Percentiles rank a stretch among this genome's conserved stretches.
These are phyloP conservation scores for Haliclystus octoradiatus DNA, from an alignment of 30 jellyfish, hydroid and myxozoan genomes.

Conservation along the genomic window DNA sequence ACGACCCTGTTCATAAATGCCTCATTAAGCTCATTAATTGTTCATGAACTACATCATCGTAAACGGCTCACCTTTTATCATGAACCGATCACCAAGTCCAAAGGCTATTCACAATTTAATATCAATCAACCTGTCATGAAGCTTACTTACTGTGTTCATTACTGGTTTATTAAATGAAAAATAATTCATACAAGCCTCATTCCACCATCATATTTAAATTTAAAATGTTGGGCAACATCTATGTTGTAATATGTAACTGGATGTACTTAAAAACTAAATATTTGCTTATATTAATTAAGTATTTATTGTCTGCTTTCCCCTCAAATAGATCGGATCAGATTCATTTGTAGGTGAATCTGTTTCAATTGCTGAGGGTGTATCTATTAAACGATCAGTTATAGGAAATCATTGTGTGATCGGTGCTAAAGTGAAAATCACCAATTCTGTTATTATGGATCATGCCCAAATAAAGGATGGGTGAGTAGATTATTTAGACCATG, in stretches of 20 bases:
- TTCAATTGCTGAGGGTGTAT: conserved; percentile 40
- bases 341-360: conserved; percentile 79
- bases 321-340: conserved; percentile 70
- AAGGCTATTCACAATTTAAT: no score
- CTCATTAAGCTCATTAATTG: no score
- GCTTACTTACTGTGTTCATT: no score
- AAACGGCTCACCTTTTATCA: no score
- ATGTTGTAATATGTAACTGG: neutral
- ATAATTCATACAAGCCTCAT: no score
- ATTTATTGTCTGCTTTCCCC: neutral
- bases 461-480: conserved; percentile 75
- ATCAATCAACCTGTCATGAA: no score
- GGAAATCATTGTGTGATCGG: conserved; percentile 84
- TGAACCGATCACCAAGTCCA: no score
- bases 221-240: no score
- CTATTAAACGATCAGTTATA: conserved; percentile 58
- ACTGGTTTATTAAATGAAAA: no score
- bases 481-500: conserved; percentile 1
- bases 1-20: no score
- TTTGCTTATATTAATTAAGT: neutral
- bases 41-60: no score
- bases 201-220: no score
- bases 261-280: neutral
- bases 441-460: conserved; percentile 83
- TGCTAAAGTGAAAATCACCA: conserved; percentile 76